Evolutionary conservation across 2,113 vertebrate genomes (phyloP).

Genomic region (Malurus alboscapulatus): DNA sequence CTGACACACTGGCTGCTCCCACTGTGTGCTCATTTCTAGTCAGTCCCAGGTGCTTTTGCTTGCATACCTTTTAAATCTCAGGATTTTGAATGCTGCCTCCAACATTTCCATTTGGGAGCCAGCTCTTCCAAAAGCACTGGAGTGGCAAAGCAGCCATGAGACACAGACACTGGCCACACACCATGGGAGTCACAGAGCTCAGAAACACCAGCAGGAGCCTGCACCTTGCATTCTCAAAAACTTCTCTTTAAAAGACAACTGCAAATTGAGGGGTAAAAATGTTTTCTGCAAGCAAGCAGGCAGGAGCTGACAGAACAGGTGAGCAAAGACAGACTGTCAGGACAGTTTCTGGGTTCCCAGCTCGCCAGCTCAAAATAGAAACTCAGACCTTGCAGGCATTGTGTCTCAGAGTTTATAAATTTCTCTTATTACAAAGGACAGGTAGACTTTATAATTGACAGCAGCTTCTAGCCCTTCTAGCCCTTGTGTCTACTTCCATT

Average conservation of each 20-base stretch:
- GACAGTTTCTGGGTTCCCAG: background rate
- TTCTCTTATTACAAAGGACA: conserved; percentile 11
- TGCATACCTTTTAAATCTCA: background rate
- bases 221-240: background rate
- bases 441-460: conserved; percentile 23
- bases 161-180: background rate
- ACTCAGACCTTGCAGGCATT: background rate
- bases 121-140: background rate
- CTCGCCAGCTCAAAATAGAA: background rate
- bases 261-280: background rate
- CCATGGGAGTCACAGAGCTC: background rate
- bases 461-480: background rate
- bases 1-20: background rate
- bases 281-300: background rate
- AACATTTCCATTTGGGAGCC: background rate
- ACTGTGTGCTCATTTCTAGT: rapidly evolving
- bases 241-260: background rate
- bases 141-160: rapidly evolving
- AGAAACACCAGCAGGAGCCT: background rate
- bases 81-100: background rate
- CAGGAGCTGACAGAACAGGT: background rate
- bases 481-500: conserved; percentile 25
- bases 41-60: background rate
- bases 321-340: background rate
- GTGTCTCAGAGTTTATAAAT: background rate